These are phyloP conservation scores for Galeruca laticollis DNA, from an alignment of 2,888 invertebrate species.

Conservation along the genomic window DNA sequence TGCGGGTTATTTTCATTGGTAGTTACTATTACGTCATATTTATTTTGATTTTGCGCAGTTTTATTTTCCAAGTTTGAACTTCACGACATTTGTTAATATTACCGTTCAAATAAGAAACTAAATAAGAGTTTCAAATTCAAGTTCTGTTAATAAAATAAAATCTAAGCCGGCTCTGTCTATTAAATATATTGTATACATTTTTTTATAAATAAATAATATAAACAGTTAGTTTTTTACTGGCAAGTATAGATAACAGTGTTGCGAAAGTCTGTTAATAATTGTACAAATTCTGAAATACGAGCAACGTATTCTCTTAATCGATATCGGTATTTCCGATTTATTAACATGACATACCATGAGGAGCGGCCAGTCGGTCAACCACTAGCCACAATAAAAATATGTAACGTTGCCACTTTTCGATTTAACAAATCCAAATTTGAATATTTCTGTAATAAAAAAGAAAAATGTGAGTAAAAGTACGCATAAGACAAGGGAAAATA, in stretches of 20 bases:
- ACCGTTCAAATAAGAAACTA: no score
- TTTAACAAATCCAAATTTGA: neutral
- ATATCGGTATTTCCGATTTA: slow-evolving; percentile 36
- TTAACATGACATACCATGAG: slow-evolving; percentile 7
- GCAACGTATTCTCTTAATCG: neutral
- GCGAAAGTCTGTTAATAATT: no score
- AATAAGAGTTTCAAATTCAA: no score
- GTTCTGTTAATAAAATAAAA: no score
- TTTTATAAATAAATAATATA: no score
- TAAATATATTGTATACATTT: no score
- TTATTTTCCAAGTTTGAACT: neutral
- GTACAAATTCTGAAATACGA: no score
- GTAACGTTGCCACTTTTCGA: slow-evolving; percentile 29
- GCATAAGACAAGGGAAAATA: no score
- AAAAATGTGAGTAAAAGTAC: neutral
- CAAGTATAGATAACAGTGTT: no score
- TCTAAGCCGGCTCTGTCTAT: no score
- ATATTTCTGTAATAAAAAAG: neutral
- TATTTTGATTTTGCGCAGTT: neutral
- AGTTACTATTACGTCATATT: neutral
- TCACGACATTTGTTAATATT: no score
- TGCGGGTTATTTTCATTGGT: slow-evolving; percentile 28
- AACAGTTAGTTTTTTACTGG: no score
- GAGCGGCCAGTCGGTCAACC: slow-evolving; percentile 24
- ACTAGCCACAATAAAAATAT: slow-evolving; percentile 31